phyloP scores from a whole-genome alignment of 2,888 invertebrate genomes.

The Heliconius sara region DNA sequence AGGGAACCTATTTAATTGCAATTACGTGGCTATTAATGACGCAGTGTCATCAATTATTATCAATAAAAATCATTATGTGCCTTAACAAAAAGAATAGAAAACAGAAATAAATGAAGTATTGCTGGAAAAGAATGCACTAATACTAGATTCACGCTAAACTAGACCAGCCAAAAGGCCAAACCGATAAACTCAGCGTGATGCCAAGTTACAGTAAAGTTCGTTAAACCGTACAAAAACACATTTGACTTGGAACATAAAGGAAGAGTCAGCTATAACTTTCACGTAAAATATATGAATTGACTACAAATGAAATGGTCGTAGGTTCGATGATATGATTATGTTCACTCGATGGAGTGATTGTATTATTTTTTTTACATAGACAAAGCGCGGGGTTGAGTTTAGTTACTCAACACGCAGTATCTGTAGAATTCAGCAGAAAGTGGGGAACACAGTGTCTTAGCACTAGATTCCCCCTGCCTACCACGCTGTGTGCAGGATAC shows the following conservation, averaged over 20 bases:
- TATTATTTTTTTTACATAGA: background rate
- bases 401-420: no score
- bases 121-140: background rate
- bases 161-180: background rate
- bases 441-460: no score
- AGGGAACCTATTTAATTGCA: no score
- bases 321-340: background rate
- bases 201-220: conserved; percentile 4
- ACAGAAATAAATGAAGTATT: background rate
- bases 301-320: no score
- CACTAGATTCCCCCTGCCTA: no score
- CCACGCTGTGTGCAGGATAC: no score
- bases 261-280: background rate
- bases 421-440: no score
- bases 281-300: background rate
- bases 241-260: background rate
- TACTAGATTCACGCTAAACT: background rate
- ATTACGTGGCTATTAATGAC: no score
- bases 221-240: conserved; percentile 8
- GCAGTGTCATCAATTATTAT: background rate
- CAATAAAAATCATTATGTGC: background rate
- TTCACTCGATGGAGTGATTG: background rate
- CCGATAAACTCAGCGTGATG: conserved; percentile 18
- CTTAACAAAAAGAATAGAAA: background rate
- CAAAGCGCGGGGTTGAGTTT: background rate